Evolutionary conservation across 2,888 invertebrate species (phyloP), one percentile per base, ranked within the genome.

Genomic region (Lissocephala sabroskyi): DNA sequence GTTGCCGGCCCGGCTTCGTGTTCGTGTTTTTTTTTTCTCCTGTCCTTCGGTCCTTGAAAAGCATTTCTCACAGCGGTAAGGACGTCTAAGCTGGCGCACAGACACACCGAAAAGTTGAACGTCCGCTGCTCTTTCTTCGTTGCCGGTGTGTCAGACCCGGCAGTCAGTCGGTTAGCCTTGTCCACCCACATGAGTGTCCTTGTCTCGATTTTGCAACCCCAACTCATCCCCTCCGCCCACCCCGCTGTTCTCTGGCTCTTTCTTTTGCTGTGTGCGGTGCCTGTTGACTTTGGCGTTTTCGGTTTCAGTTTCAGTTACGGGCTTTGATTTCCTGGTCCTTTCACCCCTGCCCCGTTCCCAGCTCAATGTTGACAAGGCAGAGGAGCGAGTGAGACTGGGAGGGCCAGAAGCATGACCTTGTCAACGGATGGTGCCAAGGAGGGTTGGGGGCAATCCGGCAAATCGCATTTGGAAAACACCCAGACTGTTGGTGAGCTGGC

Each of bases 11-110:
- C n/a, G n/a, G n/a, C n/a, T n/a, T 9, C 16, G 39, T 10, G 19
- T 46, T 52, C 52, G 42, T 56, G 61, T 57, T 52, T 52, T 39
- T 49, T 18, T 48, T 35, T 28, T 36, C 41, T 35, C 33, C 41
- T 19, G 26, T 18, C 32, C 46, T 52, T 55, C 53, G 58, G 71
- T 70, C 65, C 66, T 74, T 66, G 64, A 62, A 74, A 62, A 53
- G 56, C 62, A 48, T 46, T 47, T 48, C 45, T 53, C 54, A 35
- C 48, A 48, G 11, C 13, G 33, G 10, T 19, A 4, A 14, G 14
- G 35, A 14, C 9, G 35, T 35, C 35, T 35, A 35, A 39, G 19
- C 39, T 19, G 19, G 9, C 7, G 9, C 13, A 2, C 35, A 35
- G 7, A 40, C 40, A 28, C 18, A 53, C 50, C 45, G 46, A 41